phyloP scores from a whole-genome alignment of 2,888 invertebrate genomes.

The Suillia variegata region DNA sequence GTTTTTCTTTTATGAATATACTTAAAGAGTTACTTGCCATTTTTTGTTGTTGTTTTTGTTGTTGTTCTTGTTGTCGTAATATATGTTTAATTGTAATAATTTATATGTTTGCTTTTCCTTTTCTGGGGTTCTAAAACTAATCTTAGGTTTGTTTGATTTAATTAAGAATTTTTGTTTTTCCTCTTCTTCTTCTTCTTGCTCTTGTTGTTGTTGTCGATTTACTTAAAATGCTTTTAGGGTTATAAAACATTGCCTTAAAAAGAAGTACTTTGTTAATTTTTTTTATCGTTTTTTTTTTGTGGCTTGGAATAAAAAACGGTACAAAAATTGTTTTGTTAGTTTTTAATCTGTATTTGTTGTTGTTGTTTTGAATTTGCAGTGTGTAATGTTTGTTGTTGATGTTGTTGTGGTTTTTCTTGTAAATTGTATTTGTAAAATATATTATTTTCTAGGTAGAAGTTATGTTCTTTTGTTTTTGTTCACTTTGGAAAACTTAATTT shows the following conservation, averaged over 20 bases:
- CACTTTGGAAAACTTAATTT: slow-evolving; percentile 15
- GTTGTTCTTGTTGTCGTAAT: background rate
- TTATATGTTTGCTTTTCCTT: too few species aligned
- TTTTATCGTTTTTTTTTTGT: slow-evolving; percentile 22
- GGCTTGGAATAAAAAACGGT: slow-evolving; percentile 5
- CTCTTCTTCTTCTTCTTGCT: slow-evolving; percentile 27
- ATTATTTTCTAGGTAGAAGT: background rate
- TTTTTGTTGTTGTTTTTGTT: background rate
- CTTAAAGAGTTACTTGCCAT: too few species aligned
- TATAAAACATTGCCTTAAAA: background rate
- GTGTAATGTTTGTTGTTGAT: background rate
- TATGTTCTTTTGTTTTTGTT: slow-evolving; percentile 3
- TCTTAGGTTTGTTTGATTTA: slow-evolving; percentile 14
- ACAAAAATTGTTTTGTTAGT: slow-evolving; percentile 10
- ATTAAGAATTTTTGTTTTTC: slow-evolving; percentile 18
- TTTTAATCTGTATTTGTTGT: background rate
- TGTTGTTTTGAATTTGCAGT: slow-evolving; percentile 8
- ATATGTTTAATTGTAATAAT: background rate
- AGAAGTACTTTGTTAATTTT: slow-evolving; percentile 22
- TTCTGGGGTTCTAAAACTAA: slow-evolving; percentile 9
- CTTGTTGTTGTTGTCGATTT: slow-evolving; percentile 23
- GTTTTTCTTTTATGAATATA: background rate
- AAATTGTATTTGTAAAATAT: slow-evolving; percentile 13
- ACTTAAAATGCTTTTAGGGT: slow-evolving; percentile 2
- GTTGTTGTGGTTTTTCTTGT: background rate